These are phyloP conservation scores for Lerista edwardsae DNA, from an alignment of 2,797 vertebrate species.

Conservation along the genomic window DNA sequence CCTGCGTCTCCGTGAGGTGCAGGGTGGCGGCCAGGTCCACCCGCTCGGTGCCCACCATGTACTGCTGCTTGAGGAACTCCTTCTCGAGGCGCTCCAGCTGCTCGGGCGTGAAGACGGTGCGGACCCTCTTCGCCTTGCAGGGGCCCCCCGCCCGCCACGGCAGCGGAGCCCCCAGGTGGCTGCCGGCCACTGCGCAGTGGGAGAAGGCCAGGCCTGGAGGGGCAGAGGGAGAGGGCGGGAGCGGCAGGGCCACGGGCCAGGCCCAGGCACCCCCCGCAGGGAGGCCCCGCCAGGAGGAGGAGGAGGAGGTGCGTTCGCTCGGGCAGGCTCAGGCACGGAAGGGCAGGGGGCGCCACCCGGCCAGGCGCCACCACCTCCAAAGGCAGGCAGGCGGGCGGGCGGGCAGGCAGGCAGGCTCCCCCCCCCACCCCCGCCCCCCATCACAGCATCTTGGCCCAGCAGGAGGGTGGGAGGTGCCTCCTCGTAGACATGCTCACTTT, in stretches of 20 bases:
- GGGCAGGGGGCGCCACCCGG: too few relatives aligned
- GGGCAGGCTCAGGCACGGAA: too few relatives aligned
- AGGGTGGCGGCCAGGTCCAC: slow-evolving; percentile 77
- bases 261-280: too few relatives aligned
- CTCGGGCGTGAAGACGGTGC: slow-evolving; percentile 79
- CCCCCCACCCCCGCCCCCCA: too few relatives aligned
- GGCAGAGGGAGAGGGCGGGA: slow-evolving; percentile 17
- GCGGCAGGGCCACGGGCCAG: neutral
- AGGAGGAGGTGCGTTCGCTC: too few relatives aligned
- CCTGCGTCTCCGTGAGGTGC: slow-evolving; percentile 80
- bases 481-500: too few relatives aligned
- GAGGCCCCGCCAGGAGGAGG: too few relatives aligned
- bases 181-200: slow-evolving; percentile 28
- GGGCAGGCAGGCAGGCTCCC: neutral
- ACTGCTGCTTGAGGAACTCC: slow-evolving; percentile 80
- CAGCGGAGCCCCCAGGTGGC: neutral
- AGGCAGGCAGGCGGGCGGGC: too few relatives aligned
- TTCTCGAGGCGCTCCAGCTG: slow-evolving; percentile 80
- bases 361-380: too few relatives aligned
- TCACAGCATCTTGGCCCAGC: too few relatives aligned
- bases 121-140: slow-evolving; percentile 75
- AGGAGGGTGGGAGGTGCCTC: too few relatives aligned
- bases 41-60: slow-evolving; percentile 79
- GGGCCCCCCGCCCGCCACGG: slow-evolving; percentile 52
- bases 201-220: slow-evolving; percentile 63